A percentile compares a stretch with the other conserved stretches of the same genome.
phyloP scores from a whole-genome alignment of 2,888 invertebrate genomes.

The Nomada ruficornis region DNA sequence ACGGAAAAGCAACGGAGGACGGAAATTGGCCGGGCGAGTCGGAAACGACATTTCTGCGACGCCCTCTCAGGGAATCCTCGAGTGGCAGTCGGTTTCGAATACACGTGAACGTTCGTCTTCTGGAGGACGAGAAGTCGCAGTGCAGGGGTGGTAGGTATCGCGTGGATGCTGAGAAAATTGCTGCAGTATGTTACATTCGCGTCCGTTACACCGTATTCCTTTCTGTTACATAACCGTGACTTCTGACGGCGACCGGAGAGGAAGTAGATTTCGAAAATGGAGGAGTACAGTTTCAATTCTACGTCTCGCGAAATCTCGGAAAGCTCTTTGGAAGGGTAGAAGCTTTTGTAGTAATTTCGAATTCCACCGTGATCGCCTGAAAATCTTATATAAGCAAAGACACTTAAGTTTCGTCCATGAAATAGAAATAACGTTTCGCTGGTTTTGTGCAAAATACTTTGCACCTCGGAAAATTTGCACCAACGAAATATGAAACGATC shows the following conservation, averaged over 20 bases:
- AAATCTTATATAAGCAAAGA: no score
- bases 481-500: conserved; percentile 11
- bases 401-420: no score
- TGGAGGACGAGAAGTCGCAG: not conserved
- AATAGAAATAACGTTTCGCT: no score
- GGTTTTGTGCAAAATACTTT: no score
- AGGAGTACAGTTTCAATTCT: not conserved
- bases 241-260: not conserved
- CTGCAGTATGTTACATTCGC: not conserved
- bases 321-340: no score
- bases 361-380: not conserved
- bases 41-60: conserved; percentile 43
- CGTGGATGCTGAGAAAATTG: not conserved
- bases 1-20: conserved; percentile 25
- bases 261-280: not conserved
- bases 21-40: conserved; percentile 54
- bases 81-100: not conserved
- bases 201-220: not conserved
- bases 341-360: not conserved
- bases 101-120: not conserved
- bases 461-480: not conserved
- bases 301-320: not conserved
- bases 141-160: not conserved
- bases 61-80: conserved; percentile 17
- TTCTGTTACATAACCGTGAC: not conserved